Conservation (phyloP, 1,140 invertebrate species). For the Ips nitidus region DNA sequence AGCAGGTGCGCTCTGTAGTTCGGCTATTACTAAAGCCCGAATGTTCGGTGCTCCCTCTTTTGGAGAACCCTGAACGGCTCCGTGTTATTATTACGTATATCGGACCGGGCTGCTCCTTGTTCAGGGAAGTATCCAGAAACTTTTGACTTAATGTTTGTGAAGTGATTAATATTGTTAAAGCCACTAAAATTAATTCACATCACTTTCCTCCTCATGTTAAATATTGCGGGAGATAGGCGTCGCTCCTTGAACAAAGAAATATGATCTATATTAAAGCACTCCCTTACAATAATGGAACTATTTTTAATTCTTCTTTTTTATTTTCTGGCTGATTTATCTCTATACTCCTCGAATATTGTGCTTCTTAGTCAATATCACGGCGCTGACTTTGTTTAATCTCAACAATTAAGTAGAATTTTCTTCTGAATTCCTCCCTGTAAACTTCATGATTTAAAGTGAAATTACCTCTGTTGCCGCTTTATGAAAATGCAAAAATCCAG, state of each 20-base stretch:
- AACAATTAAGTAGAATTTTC: not conserved
- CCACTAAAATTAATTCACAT: no score
- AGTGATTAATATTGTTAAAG: no score
- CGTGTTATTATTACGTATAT: constrained; percentile 32
- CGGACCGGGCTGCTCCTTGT: constrained; percentile 6
- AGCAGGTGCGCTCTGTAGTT: constrained; percentile 33
- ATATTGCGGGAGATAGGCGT: no score
- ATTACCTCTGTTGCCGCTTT: constrained; percentile 17
- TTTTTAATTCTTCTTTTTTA: no score
- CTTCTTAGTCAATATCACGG: no score
- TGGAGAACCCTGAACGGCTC: constrained; percentile 27
- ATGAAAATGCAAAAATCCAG: constrained; percentile 28
- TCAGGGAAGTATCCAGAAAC: constrained; percentile 5
- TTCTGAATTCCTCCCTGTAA: not conserved
- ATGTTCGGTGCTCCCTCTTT: constrained; percentile 30
- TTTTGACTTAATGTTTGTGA: not conserved
- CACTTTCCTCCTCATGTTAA: no score
- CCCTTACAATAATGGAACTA: no score
- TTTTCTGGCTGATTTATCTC: no score
- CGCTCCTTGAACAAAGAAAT: no score
- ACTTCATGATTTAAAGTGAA: constrained; percentile 27
- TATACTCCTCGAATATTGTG: no score
- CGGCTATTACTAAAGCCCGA: constrained; percentile 33
- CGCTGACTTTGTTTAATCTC: no score
- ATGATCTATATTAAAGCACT: no score